Percentiles rank a stretch among this genome's conserved stretches.
Evolutionary conservation across 1,140 invertebrate genomes (phyloP).

Genomic region (Eriocheir sinensis): DNA sequence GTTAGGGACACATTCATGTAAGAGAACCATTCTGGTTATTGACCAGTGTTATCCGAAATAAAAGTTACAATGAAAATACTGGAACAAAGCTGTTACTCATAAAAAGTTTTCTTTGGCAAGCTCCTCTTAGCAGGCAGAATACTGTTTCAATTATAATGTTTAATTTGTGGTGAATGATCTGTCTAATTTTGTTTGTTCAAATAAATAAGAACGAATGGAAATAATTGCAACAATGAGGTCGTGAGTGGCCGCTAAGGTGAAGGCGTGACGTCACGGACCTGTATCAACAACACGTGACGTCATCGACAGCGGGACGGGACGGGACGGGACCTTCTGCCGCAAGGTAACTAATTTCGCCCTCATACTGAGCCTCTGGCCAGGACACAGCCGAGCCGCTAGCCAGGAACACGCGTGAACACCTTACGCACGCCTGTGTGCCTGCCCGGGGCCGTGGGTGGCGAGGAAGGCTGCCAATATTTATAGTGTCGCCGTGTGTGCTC

Average conservation of each 20-base stretch:
- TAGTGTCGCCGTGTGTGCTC: no score
- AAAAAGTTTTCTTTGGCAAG: background rate
- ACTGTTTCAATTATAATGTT: background rate
- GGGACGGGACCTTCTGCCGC: background rate
- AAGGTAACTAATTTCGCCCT: background rate
- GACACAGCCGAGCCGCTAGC: background rate
- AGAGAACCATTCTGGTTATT: no score
- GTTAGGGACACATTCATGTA: no score
- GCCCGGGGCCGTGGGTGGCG: background rate
- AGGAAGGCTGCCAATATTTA: background rate
- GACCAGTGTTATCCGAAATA: no score
- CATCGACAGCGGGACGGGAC: background rate
- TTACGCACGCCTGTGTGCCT: background rate
- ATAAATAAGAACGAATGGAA: no score
- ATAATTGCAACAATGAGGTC: no score
- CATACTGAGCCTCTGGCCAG: background rate
- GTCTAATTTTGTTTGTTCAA: no score
- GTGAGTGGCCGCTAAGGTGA: no score
- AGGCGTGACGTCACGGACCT: background rate
- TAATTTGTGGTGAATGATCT: no score
- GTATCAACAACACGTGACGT: slow-evolving; percentile 23
- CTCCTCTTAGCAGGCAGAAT: background rate
- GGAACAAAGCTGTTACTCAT: background rate
- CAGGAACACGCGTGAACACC: background rate
- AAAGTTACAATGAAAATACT: no score